Evolutionary conservation across 2,888 invertebrate genomes (phyloP).

Genomic region (Cephus pulcher): DNA sequence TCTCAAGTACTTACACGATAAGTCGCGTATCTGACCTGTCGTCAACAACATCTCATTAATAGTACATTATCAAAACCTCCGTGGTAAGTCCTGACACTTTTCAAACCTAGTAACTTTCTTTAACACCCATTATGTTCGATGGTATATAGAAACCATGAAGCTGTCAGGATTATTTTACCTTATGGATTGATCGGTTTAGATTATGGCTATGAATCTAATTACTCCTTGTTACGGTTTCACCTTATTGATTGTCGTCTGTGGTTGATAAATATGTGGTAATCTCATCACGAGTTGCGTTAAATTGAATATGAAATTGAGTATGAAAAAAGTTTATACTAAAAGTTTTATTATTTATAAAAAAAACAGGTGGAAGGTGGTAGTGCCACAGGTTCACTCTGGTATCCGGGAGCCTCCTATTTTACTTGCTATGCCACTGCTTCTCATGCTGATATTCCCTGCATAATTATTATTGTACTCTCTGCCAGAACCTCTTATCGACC

Average conservation of each 20-base stretch:
- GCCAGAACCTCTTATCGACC: conserved; percentile 48
- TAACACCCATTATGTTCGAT: background rate
- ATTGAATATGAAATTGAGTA: background rate
- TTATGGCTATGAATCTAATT: background rate
- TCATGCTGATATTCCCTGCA: conserved; percentile 53
- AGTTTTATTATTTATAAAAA: background rate
- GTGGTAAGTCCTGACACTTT: background rate
- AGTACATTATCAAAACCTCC: background rate
- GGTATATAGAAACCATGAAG: background rate
- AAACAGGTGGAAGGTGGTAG: background rate
- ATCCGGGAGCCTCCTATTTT: conserved; percentile 6
- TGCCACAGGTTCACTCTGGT: background rate
- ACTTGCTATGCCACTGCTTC: conserved; percentile 51
- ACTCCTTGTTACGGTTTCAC: background rate
- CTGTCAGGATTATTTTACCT: background rate
- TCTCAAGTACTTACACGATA: background rate
- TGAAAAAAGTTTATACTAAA: background rate
- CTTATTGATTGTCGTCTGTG: background rate
- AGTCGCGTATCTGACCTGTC: background rate
- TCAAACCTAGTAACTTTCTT: background rate
- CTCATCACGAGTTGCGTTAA: background rate
- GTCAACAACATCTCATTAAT: background rate
- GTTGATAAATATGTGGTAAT: background rate
- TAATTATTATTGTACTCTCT: conserved; percentile 52
- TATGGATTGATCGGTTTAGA: background rate